Conservation (phyloP, 92 coral and sea anemone genomes). For the Heteractis magnifica region DNA sequence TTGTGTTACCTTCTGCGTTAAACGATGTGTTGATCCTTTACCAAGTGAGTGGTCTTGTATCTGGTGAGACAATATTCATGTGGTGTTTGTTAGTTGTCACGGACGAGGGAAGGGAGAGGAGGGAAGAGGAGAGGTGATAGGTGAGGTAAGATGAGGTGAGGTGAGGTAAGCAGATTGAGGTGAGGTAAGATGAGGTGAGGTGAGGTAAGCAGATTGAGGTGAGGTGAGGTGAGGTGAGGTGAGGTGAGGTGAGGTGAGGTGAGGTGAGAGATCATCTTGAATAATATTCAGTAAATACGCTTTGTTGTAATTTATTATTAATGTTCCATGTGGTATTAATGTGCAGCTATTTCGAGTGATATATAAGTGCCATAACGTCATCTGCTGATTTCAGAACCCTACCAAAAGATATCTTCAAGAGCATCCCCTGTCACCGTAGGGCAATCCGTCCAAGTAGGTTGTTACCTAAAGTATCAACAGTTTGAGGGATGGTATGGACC, state of each 20-base stretch:
- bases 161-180: neutral
- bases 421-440: neutral
- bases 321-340: too few species aligned
- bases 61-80: neutral
- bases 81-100: neutral
- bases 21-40: slow-evolving; percentile 15
- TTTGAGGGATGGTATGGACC: slow-evolving; percentile 39
- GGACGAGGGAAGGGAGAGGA: neutral
- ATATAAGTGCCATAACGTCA: too few species aligned
- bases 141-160: neutral
- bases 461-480: slow-evolving; percentile 17
- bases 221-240: neutral
- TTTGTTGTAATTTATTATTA: too few species aligned
- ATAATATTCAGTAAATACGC: too few species aligned
- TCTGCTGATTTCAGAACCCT: slow-evolving; percentile 4
- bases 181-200: neutral
- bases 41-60: slow-evolving; percentile 12
- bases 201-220: neutral
- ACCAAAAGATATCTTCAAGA: slow-evolving; percentile 3
- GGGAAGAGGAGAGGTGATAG: neutral
- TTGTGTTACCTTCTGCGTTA: slow-evolving; percentile 12
- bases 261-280: too few species aligned
- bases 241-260: neutral
- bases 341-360: too few species aligned
- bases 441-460: neutral